These are phyloP conservation scores for Elachura formosa DNA, from an alignment of 2,113 vertebrate species.

Conservation along the genomic window DNA sequence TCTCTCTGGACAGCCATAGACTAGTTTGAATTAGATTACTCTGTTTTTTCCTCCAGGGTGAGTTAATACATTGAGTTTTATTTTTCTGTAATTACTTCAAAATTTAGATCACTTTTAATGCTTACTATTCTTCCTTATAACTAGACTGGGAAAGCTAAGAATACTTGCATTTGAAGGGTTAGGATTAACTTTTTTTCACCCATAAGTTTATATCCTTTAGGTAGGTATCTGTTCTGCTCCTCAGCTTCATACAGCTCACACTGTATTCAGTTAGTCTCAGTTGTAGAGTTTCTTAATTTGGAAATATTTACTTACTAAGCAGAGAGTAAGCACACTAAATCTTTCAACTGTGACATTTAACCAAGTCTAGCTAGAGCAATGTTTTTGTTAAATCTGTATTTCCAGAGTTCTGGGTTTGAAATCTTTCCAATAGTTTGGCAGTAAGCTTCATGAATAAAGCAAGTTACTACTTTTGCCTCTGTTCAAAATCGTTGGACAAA, in stretches of 20 bases:
- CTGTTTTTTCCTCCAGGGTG: conserved; percentile 2
- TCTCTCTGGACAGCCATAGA: conserved; percentile 45
- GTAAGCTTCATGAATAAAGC: background rate
- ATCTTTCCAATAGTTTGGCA: background rate
- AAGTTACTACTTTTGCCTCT: background rate
- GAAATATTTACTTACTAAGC: conserved; percentile 15
- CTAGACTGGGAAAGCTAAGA: background rate
- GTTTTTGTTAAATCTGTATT: conserved; percentile 12
- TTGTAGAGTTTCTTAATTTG: background rate
- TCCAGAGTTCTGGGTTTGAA: background rate
- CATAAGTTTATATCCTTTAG: background rate
- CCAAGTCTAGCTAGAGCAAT: background rate
- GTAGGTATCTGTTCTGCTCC: background rate
- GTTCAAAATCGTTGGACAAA: background rate
- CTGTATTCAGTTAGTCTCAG: background rate
- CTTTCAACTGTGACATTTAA: background rate
- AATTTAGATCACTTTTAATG: background rate
- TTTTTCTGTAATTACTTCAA: conserved; percentile 49
- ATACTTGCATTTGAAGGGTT: background rate
- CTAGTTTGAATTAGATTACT: conserved; percentile 39
- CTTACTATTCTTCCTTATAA: background rate
- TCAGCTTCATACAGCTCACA: background rate
- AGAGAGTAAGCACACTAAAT: background rate
- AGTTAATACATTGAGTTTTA: conserved; percentile 1
- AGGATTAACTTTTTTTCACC: background rate